Base-by-base conservation (phyloP, 2,888 invertebrate genomes). In the Elmis aenea region DNA sequence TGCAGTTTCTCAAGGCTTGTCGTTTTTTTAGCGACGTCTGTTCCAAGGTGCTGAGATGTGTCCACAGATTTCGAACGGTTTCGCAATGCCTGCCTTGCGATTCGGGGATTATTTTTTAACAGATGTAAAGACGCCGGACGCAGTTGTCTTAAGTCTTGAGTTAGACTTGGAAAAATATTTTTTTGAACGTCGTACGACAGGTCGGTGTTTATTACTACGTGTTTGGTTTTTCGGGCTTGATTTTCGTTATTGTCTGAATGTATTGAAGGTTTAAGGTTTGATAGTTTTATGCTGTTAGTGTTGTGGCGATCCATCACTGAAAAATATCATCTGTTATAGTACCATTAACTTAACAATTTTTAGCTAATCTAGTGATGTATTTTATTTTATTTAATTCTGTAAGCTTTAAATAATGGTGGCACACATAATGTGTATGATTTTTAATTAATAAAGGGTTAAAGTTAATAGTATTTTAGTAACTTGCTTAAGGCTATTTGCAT, bases 31-130 rank as follows among this genome's bases (percentile, higher is more conserved):
- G n/a, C n/a, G 20, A 51, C 50, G 5, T 38, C 41, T 38, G 29
- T 50, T 46, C 13, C 41, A 29, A 54, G 53, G 21, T 54, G 54
- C 16, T 48, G 51, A 6, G 48, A 38, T 13, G 55, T 54, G 33
- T 65, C 64, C 14, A 64, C 63, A 2, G 62, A 63, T 36, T 62
- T 64, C 0, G 66, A 64, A 20, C 66, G 46, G n/a, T 42, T 53
- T 33, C 61, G 45, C 10, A 44, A 24, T 1, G 42, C 24, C 1
- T 45, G 41, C 35, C 52, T 56, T 1, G 42, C 18, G 3, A 44
- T 38, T 38, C 51, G 52, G 12, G 52, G 15, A 25, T 61, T 57
- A 14, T 44, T 47, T 44, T 52, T 60, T 13, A 46, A 37, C 20
- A 64, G 47, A 31, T 54, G 52, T 8, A 66, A 46, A 2, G 61